Evolutionary conservation across 2,888 invertebrate species (phyloP).

Genomic region (Schrankia costaestrigalis): DNA sequence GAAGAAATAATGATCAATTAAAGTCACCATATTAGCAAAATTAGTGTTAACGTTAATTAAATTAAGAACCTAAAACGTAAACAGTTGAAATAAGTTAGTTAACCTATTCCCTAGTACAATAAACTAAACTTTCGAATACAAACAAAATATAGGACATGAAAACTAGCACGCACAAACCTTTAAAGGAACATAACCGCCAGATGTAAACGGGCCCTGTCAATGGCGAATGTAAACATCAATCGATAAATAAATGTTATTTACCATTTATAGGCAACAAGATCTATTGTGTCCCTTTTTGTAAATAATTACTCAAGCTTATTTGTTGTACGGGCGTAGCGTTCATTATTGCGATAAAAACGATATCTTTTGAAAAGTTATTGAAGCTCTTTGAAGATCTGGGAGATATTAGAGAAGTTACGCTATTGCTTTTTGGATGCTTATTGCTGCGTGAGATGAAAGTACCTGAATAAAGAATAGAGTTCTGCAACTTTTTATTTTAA

Average conservation of each 20-base stretch:
- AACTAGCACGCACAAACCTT: slow-evolving; percentile 20
- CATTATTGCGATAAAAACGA: slow-evolving; percentile 19
- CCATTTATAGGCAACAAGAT: slow-evolving; percentile 16
- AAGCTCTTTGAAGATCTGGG: slow-evolving; percentile 4
- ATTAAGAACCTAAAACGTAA: too few species aligned
- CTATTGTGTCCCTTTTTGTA: slow-evolving; percentile 27
- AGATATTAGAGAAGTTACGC: slow-evolving; percentile 2
- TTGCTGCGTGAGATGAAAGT: neutral
- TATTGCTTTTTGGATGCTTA: slow-evolving; percentile 5
- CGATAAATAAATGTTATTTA: slow-evolving; percentile 24
- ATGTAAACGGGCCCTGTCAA: slow-evolving; percentile 25
- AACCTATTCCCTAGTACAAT: too few species aligned
- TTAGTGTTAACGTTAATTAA: too few species aligned
- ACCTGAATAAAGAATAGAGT: too few species aligned
- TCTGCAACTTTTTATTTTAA: too few species aligned
- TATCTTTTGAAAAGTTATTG: slow-evolving; percentile 4
- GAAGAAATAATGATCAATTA: too few species aligned
- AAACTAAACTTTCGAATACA: slow-evolving; percentile 18
- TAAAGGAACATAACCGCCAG: slow-evolving; percentile 22
- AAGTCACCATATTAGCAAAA: too few species aligned
- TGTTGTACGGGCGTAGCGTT: slow-evolving; percentile 14
- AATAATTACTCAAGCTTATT: slow-evolving; percentile 26
- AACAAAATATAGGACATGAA: slow-evolving; percentile 23
- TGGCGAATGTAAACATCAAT: slow-evolving; percentile 26
- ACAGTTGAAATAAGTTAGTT: too few species aligned